Evolutionary conservation across 2,113 vertebrate species (phyloP).

Genomic region (Syngnathoides biaculeatus): DNA sequence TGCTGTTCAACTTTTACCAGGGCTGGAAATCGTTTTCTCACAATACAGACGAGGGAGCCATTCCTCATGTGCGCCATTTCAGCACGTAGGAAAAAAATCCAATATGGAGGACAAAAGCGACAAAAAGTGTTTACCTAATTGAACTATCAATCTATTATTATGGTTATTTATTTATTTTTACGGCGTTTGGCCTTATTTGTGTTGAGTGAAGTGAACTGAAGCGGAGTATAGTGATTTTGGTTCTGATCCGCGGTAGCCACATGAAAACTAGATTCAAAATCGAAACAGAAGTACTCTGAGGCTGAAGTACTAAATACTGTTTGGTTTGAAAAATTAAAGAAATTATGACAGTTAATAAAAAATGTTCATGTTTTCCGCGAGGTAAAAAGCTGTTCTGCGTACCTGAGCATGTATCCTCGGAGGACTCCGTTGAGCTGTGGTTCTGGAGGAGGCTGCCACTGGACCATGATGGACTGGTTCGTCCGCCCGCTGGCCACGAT

Average conservation of each 20-base stretch:
- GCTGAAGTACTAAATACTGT: background rate
- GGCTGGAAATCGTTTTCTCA: background rate
- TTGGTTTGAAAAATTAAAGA: no score
- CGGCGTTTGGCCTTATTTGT: background rate
- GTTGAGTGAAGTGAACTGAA: background rate
- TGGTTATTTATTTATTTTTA: background rate
- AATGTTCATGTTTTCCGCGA: background rate
- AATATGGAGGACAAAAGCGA: background rate
- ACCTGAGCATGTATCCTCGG: conserved; percentile 86
- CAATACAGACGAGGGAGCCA: background rate
- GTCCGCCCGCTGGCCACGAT: conserved; percentile 93
- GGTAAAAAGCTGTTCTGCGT: conserved; percentile 2
- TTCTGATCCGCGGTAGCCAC: no score
- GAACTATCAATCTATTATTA: background rate
- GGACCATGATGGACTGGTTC: conserved; percentile 98
- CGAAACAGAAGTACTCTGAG: no score
- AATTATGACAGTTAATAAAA: no score
- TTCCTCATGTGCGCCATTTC: background rate
- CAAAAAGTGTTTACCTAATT: background rate
- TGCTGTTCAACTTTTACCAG: background rate
- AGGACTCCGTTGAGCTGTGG: conserved; percentile 90
- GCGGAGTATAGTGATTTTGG: no score
- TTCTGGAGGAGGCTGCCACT: conserved; percentile 96
- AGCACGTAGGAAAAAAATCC: background rate
- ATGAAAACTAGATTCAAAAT: no score